Percentiles rank a stretch among this genome's conserved stretches.
phyloP scores from a whole-genome alignment of 2,888 invertebrate genomes.

The Malthinus seriepunctatus region DNA sequence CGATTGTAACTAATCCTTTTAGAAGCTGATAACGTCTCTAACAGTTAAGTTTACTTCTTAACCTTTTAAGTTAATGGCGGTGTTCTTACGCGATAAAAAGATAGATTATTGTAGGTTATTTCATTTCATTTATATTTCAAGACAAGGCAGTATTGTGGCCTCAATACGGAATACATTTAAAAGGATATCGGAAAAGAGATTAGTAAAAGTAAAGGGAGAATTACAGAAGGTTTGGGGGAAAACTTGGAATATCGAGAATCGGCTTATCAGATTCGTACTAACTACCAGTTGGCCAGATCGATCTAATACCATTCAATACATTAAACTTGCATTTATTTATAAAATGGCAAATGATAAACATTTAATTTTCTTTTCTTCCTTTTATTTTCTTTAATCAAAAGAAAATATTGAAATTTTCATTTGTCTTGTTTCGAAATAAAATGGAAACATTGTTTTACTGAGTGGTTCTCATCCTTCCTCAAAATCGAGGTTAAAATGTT shows the following conservation, averaged over 20 bases:
- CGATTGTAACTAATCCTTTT: slow-evolving; percentile 11
- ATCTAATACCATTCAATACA: slow-evolving; percentile 15
- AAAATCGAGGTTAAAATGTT: too few species aligned
- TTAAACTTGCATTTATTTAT: slow-evolving; percentile 2
- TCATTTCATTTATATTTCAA: slow-evolving; percentile 18
- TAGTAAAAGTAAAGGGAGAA: slow-evolving; percentile 11
- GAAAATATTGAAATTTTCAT: too few species aligned
- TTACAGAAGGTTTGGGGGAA: slow-evolving; percentile 17
- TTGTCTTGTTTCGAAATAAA: too few species aligned
- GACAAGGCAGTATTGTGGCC: slow-evolving; percentile 14
- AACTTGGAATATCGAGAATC: slow-evolving; percentile 27
- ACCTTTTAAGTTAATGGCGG: slow-evolving; percentile 15
- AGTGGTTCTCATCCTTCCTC: too few species aligned
- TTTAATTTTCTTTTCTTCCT: too few species aligned
- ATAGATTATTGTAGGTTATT: slow-evolving; percentile 20
- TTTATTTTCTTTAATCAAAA: too few species aligned
- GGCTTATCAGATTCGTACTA: slow-evolving; percentile 31
- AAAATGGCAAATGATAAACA: too few species aligned
- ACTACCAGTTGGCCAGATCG: slow-evolving; percentile 25
- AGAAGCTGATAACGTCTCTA: slow-evolving; percentile 12
- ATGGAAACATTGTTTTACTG: too few species aligned
- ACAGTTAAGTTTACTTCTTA: slow-evolving; percentile 14
- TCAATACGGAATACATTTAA: slow-evolving; percentile 17
- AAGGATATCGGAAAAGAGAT: slow-evolving; percentile 23
- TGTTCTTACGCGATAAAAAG: slow-evolving; percentile 15